Conservation (phyloP, 1,140 invertebrate species). For the Pachyrhynchus sulphureomaculatus region DNA sequence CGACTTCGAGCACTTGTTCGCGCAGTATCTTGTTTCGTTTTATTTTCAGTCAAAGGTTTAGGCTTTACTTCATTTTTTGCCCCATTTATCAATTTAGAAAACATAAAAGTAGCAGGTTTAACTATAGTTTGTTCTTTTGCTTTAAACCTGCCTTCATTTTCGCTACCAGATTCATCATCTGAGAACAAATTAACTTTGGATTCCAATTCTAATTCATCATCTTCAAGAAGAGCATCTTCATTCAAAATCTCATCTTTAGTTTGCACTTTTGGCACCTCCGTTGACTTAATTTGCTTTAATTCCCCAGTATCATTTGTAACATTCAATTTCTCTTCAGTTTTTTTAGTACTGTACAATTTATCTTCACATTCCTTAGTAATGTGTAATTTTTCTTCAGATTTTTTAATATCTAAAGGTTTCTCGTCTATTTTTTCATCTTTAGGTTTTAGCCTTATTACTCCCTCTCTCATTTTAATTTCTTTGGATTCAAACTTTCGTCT, state of each 20-base stretch:
- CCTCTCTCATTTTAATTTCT: constrained; percentile 41
- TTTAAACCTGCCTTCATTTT: constrained; percentile 49
- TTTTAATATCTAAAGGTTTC: not conserved
- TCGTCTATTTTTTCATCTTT: constrained; percentile 27
- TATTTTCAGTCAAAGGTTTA: not conserved
- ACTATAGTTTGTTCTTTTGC: constrained; percentile 28
- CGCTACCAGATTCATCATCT: constrained; percentile 46
- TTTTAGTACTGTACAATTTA: not conserved
- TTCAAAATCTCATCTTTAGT: constrained; percentile 31
- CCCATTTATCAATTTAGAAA: constrained; percentile 37
- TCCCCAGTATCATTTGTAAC: constrained; percentile 7
- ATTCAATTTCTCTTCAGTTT: constrained; percentile 2
- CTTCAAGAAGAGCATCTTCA: constrained; percentile 36
- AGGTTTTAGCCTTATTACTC: constrained; percentile 47
- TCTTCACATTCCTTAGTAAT: not conserved
- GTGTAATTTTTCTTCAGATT: constrained; percentile 20
- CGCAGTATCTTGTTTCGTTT: not conserved
- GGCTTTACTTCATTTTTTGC: constrained; percentile 17
- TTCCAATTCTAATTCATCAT: constrained; percentile 35
- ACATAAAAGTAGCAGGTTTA: constrained; percentile 30
- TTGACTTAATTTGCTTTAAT: not conserved
- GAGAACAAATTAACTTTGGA: constrained; percentile 46
- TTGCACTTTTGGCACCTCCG: constrained; percentile 22
- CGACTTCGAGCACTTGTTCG: not conserved
- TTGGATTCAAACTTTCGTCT: constrained; percentile 47